A percentile compares a stretch with the other conserved stretches of the same genome.
phyloP scores from a whole-genome alignment of 2,113 vertebrate genomes.

The Sphyrna mokarran region DNA sequence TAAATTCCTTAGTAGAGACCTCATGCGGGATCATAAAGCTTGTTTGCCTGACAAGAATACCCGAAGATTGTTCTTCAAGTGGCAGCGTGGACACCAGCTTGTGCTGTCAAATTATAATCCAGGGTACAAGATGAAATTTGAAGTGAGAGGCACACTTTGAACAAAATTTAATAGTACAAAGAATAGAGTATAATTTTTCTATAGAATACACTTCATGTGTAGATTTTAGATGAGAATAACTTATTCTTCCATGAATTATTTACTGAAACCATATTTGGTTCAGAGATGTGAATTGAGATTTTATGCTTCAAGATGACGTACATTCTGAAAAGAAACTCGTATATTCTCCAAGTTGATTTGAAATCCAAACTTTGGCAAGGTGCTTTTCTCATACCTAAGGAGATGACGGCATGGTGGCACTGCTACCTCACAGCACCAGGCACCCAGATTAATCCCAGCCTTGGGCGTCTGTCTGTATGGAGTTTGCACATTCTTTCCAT shows the following conservation, averaged over 20 bases:
- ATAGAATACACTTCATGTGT: neutral
- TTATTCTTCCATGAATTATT: neutral
- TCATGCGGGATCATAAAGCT: constrained; percentile 94
- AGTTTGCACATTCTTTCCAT: too few species aligned
- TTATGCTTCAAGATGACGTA: neutral
- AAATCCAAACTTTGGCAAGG: neutral
- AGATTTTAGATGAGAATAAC: too few species aligned
- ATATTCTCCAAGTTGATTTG: neutral
- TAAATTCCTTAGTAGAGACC: constrained; percentile 79
- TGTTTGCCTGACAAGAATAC: constrained; percentile 62
- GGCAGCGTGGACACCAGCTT: constrained; percentile 91
- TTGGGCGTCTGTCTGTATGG: too few species aligned
- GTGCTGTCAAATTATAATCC: constrained; percentile 44
- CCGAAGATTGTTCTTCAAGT: constrained; percentile 83
- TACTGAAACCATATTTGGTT: neutral
- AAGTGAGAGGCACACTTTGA: constrained; percentile 57
- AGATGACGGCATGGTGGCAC: too few species aligned
- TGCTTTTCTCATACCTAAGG: neutral
- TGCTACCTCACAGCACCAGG: too few species aligned
- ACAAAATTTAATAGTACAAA: neutral
- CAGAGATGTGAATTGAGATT: neutral
- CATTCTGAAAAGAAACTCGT: neutral
- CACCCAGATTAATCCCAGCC: too few species aligned
- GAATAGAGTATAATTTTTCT: neutral
- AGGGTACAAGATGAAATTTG: constrained; percentile 58